phyloP scores from a whole-genome alignment of 92 coral and sea anemone species.

The Isaurus tuberculatus region DNA sequence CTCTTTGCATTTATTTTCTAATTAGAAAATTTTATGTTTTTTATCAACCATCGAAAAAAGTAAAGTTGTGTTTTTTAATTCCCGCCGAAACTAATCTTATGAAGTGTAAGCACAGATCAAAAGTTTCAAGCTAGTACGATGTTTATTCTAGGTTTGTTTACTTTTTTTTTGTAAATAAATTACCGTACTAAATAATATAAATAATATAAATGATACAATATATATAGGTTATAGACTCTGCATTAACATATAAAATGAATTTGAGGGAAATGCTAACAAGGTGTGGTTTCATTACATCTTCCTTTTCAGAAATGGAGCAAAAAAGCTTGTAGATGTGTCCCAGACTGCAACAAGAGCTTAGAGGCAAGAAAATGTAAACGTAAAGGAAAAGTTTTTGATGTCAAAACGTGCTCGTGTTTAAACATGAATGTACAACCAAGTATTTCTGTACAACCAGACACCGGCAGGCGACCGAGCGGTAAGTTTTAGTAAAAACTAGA shows the following conservation, averaged over 20 bases:
- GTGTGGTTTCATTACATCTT: background rate
- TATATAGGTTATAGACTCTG: background rate
- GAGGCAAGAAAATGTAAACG: background rate
- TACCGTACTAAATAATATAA: background rate
- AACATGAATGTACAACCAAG: background rate
- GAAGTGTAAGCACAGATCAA: too few relatives aligned
- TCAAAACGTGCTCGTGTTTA: background rate
- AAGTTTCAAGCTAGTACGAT: too few relatives aligned
- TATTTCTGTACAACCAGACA: background rate
- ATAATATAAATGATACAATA: background rate
- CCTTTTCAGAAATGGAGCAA: slow-evolving; percentile 60
- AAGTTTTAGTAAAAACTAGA: background rate
- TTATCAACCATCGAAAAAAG: background rate
- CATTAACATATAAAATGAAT: background rate
- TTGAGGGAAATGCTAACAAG: background rate
- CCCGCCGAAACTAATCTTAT: background rate
- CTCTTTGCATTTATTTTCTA: too few relatives aligned
- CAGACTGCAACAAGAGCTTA: background rate
- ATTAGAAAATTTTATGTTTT: background rate
- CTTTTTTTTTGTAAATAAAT: background rate
- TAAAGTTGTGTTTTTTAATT: background rate
- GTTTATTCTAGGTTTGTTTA: too few relatives aligned
- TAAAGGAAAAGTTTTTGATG: background rate
- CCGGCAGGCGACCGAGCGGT: background rate
- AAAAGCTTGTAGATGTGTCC: slow-evolving; percentile 54